A percentile compares a stretch with the other conserved stretches of the same genome.
phyloP scores from a whole-genome alignment of 2,113 vertebrate species.

The Heterochromis multidens region DNA sequence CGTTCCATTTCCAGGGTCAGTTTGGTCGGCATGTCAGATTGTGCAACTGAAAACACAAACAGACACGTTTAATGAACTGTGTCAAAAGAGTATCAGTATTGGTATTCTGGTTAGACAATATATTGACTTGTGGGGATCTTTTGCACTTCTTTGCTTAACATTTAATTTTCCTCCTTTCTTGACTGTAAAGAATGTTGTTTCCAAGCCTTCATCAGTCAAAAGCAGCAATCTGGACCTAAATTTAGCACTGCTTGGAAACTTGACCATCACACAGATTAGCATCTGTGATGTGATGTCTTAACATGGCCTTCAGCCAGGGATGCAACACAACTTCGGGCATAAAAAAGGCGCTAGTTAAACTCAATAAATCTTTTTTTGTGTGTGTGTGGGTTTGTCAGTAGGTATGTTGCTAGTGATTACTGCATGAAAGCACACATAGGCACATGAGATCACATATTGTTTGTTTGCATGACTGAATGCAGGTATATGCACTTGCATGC shows the following conservation, averaged over 20 bases:
- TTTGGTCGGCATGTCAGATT: neutral
- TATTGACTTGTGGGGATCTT: neutral
- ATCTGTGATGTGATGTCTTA: constrained; percentile 40
- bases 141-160: neutral
- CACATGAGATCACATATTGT: neutral
- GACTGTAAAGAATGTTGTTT: neutral
- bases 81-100: neutral
- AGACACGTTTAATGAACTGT: neutral
- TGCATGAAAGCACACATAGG: neutral
- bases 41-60: neutral
- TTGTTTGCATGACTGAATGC: constrained; percentile 3
- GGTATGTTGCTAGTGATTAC: neutral
- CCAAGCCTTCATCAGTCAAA: neutral
- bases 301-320: neutral
- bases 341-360: constrained; percentile 8
- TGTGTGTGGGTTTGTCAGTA: neutral
- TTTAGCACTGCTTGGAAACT: constrained; percentile 34
- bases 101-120: neutral
- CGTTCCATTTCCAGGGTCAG: constrained; percentile 14
- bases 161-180: neutral
- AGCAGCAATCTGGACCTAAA: constrained; percentile 22
- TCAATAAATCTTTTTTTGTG: neutral
- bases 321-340: neutral
- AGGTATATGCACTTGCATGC: neutral
- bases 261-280: constrained; percentile 55